Evolutionary conservation across 2,797 vertebrate genomes (phyloP).

Genomic region (Cyclura pinguis): DNA sequence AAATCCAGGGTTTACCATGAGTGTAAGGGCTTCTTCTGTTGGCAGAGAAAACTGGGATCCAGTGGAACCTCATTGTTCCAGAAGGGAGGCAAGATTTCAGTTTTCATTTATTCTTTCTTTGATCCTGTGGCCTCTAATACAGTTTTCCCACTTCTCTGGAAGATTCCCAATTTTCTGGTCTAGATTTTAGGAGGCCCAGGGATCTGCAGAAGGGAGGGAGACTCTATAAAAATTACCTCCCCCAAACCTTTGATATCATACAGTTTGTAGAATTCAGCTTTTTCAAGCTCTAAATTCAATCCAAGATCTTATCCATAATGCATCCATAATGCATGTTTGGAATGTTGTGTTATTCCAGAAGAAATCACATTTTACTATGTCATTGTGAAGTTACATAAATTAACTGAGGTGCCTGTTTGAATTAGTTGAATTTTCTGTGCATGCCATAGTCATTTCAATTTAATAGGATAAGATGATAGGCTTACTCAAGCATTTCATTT

Average conservation of each 20-base stretch:
- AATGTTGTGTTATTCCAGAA: neutral
- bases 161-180: too few species aligned
- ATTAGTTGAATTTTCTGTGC: neutral
- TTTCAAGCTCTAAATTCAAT: neutral
- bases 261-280: neutral
- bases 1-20: neutral
- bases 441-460: neutral
- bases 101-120: neutral
- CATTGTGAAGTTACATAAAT: neutral
- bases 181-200: neutral
- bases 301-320: neutral
- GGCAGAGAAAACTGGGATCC: neutral
- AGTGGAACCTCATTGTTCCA: neutral
- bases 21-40: neutral
- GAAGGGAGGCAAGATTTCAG: neutral
- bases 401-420: neutral
- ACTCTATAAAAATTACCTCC: too few species aligned
- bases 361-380: neutral
- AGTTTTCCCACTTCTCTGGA: neutral
- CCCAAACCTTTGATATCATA: neutral
- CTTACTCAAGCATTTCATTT: conserved; percentile 1
- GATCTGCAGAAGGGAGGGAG: neutral
- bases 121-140: neutral
- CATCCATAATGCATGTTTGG: too few species aligned
- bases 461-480: too few species aligned